A percentile compares a stretch with the other conserved stretches of the same genome.
Evolutionary conservation across 2,888 invertebrate species (phyloP).

Genomic region (Cyclophora albipunctata): DNA sequence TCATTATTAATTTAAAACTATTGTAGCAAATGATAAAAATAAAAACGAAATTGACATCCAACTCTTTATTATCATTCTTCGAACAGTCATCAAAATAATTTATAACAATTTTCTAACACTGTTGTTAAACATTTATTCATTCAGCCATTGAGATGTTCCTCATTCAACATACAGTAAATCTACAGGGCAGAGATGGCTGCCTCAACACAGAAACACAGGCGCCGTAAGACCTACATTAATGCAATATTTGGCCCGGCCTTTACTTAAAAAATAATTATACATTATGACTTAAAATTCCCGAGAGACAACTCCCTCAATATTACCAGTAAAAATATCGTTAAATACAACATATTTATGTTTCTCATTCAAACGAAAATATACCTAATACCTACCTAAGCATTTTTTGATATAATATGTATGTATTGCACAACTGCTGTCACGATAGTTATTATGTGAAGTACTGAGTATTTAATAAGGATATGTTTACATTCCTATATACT

Average conservation of each 20-base stretch:
- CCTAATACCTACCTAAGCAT: conserved; percentile 71
- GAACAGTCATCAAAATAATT: conserved; percentile 78
- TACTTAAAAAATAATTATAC: conserved; percentile 69
- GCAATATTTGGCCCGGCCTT: conserved; percentile 75
- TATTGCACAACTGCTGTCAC: conserved; percentile 72
- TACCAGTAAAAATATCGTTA: conserved; percentile 68
- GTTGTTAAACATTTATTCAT: conserved; percentile 73
- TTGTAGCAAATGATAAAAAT: conserved; percentile 16
- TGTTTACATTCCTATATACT: conserved; percentile 69
- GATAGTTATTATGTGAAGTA: conserved; percentile 56
- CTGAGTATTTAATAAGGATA: conserved; percentile 74
- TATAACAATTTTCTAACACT: conserved; percentile 77
- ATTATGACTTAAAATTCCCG: conserved; percentile 67
- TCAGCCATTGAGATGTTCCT: conserved; percentile 70
- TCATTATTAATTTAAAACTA: too few species aligned
- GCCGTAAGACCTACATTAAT: conserved; percentile 66
- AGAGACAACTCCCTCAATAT: conserved; percentile 40
- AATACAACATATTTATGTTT: conserved; percentile 71
- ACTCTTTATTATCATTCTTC: conserved; percentile 75
- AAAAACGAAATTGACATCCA: conserved; percentile 67
- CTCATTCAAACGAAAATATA: conserved; percentile 64
- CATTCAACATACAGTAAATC: conserved; percentile 51
- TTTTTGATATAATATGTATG: conserved; percentile 41
- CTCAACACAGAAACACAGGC: conserved; percentile 53
- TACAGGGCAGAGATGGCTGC: conserved; percentile 57